Evolutionary conservation across 1,140 invertebrate species (phyloP).

Genomic region (Drosophila equinoxialis): DNA sequence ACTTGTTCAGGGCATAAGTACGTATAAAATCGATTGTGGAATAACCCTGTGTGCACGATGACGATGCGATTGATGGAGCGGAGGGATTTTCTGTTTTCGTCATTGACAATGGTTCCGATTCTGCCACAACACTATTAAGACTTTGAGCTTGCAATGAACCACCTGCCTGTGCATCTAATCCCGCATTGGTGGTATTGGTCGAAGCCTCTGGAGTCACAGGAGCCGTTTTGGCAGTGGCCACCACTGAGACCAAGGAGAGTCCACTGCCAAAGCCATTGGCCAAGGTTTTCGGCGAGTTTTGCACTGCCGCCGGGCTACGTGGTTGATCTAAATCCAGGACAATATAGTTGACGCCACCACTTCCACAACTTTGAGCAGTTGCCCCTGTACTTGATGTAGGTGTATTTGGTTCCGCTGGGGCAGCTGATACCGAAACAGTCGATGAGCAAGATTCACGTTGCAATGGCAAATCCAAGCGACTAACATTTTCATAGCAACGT

Average conservation of each 20-base stretch:
- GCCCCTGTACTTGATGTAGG: constrained; percentile 35
- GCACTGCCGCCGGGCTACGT: constrained; percentile 54
- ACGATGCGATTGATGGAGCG: not conserved
- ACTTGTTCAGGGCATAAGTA: constrained; percentile 92
- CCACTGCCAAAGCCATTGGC: constrained; percentile 68
- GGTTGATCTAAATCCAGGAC: constrained; percentile 78
- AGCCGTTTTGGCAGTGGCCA: constrained; percentile 23
- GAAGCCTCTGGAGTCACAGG: constrained; percentile 49
- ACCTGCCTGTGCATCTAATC: constrained; percentile 23
- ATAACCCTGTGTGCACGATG: constrained; percentile 86
- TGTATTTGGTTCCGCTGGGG: constrained; percentile 43
- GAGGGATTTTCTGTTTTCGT: constrained; percentile 23
- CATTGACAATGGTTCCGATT: not conserved
- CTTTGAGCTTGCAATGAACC: constrained; percentile 41
- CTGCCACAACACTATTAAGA: constrained; percentile 42
- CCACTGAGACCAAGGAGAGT: constrained; percentile 69
- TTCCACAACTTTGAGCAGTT: not conserved
- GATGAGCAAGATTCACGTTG: constrained; percentile 31
- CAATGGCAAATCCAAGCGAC: constrained; percentile 61
- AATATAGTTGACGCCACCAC: constrained; percentile 72
- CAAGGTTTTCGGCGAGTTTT: constrained; percentile 63
- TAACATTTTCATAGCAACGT: constrained; percentile 75
- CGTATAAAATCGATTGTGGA: constrained; percentile 97
- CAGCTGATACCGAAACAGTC: not conserved
- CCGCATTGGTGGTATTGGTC: not conserved